A percentile compares a stretch with the other conserved stretches of the same genome.
Conservation (phyloP, 92 coral and sea anemone genomes). For the Umimayanthus chanpuru region DNA sequence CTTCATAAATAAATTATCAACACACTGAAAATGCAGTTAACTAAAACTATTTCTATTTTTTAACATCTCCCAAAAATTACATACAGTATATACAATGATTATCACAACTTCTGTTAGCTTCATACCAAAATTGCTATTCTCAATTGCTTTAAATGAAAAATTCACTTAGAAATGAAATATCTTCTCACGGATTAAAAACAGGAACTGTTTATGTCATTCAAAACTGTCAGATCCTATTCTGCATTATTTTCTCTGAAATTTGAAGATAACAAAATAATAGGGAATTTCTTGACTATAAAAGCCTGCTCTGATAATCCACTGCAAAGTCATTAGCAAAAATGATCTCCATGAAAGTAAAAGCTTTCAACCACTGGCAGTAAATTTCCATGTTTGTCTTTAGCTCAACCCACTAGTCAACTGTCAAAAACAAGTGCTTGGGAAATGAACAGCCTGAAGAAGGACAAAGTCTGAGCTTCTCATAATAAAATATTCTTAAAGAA, state of each 20-base stretch:
- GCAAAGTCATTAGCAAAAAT: neutral
- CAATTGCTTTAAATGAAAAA: neutral
- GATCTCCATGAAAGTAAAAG: neutral
- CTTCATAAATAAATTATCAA: slow-evolving; percentile 1
- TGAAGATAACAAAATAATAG: slow-evolving; percentile 1
- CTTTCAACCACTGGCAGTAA: neutral
- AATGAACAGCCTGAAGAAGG: slow-evolving; percentile 22
- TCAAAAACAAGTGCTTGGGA: slow-evolving; percentile 28
- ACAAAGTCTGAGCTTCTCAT: neutral
- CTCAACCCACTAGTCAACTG: slow-evolving; percentile 9
- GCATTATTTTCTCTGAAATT: slow-evolving; percentile 5
- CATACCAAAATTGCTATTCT: neutral
- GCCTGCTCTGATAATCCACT: neutral
- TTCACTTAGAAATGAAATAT: slow-evolving; percentile 12
- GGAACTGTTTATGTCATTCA: slow-evolving; percentile 1
- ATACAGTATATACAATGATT: neutral
- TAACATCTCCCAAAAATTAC: neutral
- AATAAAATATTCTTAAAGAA: neutral
- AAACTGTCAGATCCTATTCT: slow-evolving; percentile 2
- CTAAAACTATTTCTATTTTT: neutral
- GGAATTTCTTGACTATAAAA: neutral
- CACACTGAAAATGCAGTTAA: neutral
- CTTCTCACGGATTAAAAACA: neutral
- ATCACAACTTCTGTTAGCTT: neutral
- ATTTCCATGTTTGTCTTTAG: slow-evolving; percentile 5